Percentiles rank a stretch among this genome's conserved stretches.
These are phyloP conservation scores for Lethrus apterus DNA, from an alignment of 1,140 invertebrate genomes.

Conservation along the genomic window DNA sequence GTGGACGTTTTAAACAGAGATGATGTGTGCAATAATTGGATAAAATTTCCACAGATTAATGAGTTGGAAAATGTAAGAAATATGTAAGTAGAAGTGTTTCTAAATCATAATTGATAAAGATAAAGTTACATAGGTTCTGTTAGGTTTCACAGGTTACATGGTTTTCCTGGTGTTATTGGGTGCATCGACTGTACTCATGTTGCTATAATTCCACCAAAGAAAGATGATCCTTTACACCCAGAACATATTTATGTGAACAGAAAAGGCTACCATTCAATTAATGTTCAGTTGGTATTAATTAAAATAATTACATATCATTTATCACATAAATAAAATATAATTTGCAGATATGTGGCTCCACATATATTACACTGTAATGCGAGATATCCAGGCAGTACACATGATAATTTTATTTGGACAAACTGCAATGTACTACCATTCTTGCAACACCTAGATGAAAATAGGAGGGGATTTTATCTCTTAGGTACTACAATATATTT, in stretches of 20 bases:
- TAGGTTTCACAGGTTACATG: conserved; percentile 22
- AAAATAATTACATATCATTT: too few species aligned
- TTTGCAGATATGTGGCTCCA: too few species aligned
- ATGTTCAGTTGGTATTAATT: conserved; percentile 30
- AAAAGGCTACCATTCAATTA: conserved; percentile 35
- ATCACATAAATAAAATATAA: too few species aligned
- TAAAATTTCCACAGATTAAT: neutral
- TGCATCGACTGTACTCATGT: conserved; percentile 35
- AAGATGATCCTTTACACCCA: conserved; percentile 20
- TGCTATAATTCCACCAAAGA: conserved; percentile 27
- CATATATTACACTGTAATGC: too few species aligned
- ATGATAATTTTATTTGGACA: neutral
- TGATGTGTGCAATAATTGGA: neutral
- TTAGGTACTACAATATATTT: neutral
- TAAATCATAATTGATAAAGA: too few species aligned
- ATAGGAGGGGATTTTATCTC: neutral
- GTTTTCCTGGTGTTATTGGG: conserved; percentile 23
- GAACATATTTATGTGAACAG: conserved; percentile 35
- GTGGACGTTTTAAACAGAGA: neutral
- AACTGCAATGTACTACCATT: neutral
- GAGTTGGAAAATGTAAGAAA: too few species aligned
- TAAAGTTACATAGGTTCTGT: too few species aligned
- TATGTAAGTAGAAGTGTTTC: too few species aligned
- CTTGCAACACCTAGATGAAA: neutral
- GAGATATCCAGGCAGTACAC: too few species aligned